These are phyloP conservation scores for Willisornis vidua DNA, from an alignment of 2,113 vertebrate genomes.

Conservation along the genomic window DNA sequence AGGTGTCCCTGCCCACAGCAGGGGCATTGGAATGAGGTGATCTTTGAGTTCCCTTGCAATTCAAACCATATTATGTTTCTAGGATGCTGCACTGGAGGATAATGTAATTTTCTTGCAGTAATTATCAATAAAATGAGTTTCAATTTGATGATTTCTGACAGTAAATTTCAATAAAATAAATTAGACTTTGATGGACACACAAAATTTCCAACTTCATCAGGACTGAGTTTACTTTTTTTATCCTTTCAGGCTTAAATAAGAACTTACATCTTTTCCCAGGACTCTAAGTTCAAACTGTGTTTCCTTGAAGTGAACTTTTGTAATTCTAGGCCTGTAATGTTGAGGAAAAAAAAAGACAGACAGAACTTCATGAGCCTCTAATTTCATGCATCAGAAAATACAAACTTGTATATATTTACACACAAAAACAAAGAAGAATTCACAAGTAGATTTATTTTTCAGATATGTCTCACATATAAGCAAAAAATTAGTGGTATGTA, in stretches of 20 bases:
- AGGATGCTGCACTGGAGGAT: neutral
- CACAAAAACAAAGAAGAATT: neutral
- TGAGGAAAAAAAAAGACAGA: neutral
- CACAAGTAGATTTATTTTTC: neutral
- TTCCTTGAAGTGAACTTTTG: constrained; percentile 92
- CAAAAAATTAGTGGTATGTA: neutral
- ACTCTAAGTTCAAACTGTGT: constrained; percentile 90
- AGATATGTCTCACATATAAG: neutral
- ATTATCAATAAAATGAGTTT: neutral
- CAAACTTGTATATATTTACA: neutral
- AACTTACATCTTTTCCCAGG: constrained; percentile 90
- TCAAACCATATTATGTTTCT: neutral
- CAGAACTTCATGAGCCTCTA: neutral
- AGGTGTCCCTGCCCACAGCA: neutral
- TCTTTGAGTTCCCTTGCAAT: neutral
- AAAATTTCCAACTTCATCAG: neutral
- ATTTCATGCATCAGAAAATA: neutral
- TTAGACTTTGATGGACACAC: neutral
- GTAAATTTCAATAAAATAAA: neutral
- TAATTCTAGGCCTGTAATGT: constrained; percentile 87
- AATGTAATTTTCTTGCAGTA: neutral
- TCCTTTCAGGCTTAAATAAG: neutral
- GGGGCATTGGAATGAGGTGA: neutral
- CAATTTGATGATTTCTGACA: neutral
- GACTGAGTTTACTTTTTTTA: neutral